Conservation (phyloP, 2,113 vertebrate species). For the Microcebus griseorufus region DNA sequence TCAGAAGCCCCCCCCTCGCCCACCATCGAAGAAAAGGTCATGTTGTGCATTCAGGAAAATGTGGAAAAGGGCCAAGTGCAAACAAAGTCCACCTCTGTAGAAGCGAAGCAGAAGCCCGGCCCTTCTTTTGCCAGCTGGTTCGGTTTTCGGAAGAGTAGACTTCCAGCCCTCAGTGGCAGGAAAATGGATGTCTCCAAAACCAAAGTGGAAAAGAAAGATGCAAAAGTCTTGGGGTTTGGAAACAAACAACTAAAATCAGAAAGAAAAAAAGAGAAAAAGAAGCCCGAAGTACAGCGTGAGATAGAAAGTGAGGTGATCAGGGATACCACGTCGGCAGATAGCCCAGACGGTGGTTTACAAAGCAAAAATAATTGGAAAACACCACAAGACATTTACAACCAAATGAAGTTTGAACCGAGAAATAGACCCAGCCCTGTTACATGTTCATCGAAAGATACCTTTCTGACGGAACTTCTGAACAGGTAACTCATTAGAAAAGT, state of each 20-base stretch:
- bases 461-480: conserved; percentile 92
- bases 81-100: conserved; percentile 84
- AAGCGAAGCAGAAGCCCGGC: conserved; percentile 88
- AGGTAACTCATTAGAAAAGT: conserved; percentile 83
- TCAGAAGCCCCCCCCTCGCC: conserved; percentile 79
- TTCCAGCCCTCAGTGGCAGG: conserved; percentile 90
- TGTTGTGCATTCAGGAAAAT: conserved; percentile 95
- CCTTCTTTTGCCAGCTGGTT: conserved; percentile 96
- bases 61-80: conserved; percentile 92
- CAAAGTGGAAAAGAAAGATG: conserved; percentile 92
- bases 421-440: conserved; percentile 72
- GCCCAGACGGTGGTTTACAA: conserved; percentile 71
- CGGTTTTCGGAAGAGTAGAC: conserved; percentile 92
- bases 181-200: conserved; percentile 88
- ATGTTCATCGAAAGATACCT: conserved; percentile 88
- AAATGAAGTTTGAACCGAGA: conserved; percentile 72
- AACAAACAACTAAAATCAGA: conserved; percentile 90
- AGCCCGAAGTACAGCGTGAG: conserved; percentile 85
- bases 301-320: conserved; percentile 82
- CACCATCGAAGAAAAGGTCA: conserved; percentile 96
- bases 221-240: conserved; percentile 89
- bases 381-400: conserved; percentile 43
- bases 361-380: conserved; percentile 66
- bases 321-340: conserved; percentile 75
- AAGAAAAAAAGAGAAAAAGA: conserved; percentile 93